Base-by-base conservation (phyloP, 92 coral and sea anemone genomes). In the Phenganax stokvisi region DNA sequence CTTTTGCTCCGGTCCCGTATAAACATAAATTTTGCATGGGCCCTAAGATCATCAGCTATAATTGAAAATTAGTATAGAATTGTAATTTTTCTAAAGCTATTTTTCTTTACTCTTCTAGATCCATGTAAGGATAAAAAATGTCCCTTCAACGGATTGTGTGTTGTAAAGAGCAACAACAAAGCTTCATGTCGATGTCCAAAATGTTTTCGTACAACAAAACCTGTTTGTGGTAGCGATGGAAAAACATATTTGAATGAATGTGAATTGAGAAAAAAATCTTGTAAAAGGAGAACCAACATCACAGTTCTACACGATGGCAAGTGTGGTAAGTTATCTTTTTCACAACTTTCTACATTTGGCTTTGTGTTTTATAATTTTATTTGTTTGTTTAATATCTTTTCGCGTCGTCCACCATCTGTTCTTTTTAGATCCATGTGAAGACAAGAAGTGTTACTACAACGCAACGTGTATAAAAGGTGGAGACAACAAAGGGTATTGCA, bases 361-460 rank as follows among this genome's bases (percentile, higher is more conserved):
- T 13, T 25, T 52, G 15, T 54, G 15, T 69, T 29, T 77, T 7
- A 13, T 31, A 1, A 25, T 17, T 56, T 56, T 29, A 28, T 29
- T 60, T 4, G 27, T 28, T 56, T 54, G 55, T 2, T 6, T 62
- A 2, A 15, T 62, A 1, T 67, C 37, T 28, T 9, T 6, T 67
- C 29, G 25, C 47, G 47, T 67, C 27, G 0, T 9, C 13, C 13
- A 17, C 29, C 12, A 28, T 56, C 61, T 11, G 75, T 25, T 66
- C 51, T 55, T 56, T 55, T 25, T 62, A 93, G 97, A 89, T 75
- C 85, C 89, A 2, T 93, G 97, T 75, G 76, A 91, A n/a, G 86
- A 81, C 59, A 81, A 82, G 37, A 81, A 78, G 10, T 93, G 97
- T 59, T 86, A 78, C 12, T 74, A 75, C 73, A 87, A 91, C 57